phyloP scores from a whole-genome alignment of 1,140 invertebrate species.

The Phthorimaea operculella region DNA sequence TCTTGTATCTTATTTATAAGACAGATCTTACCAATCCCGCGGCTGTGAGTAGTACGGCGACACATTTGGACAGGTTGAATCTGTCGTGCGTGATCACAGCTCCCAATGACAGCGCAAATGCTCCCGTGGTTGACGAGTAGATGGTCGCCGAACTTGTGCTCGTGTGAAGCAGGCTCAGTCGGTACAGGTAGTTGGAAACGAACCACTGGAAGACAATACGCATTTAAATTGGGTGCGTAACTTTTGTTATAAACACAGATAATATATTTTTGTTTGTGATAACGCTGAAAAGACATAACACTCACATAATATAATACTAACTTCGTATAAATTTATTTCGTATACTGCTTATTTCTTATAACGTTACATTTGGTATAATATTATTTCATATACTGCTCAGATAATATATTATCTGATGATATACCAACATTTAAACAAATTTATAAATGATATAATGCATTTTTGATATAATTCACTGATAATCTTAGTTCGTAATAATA shows the following conservation, averaged over 20 bases:
- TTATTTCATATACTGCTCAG: too few species aligned
- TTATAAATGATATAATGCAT: not conserved
- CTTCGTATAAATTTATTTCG: too few species aligned
- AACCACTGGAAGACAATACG: constrained; percentile 50
- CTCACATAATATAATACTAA: too few species aligned
- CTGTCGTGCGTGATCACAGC: constrained; percentile 49
- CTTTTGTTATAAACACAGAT: not conserved
- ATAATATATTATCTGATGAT: too few species aligned
- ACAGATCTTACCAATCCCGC: constrained; percentile 36
- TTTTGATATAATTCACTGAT: too few species aligned
- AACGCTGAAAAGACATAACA: too few species aligned
- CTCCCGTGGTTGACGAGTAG: constrained; percentile 45
- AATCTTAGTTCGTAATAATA: too few species aligned
- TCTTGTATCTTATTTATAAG: not conserved
- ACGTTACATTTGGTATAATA: too few species aligned
- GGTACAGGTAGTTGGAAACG: constrained; percentile 58
- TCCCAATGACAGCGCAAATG: constrained; percentile 40
- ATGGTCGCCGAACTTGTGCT: constrained; percentile 36
- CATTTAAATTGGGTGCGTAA: too few species aligned
- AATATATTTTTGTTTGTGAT: too few species aligned
- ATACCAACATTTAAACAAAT: not conserved
- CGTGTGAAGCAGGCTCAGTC: constrained; percentile 44
- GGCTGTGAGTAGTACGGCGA: constrained; percentile 39
- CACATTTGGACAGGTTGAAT: constrained; percentile 38
- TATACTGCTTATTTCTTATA: too few species aligned